Conservation (phyloP, 2,888 invertebrate species). For the Drosophila tripunctata region DNA sequence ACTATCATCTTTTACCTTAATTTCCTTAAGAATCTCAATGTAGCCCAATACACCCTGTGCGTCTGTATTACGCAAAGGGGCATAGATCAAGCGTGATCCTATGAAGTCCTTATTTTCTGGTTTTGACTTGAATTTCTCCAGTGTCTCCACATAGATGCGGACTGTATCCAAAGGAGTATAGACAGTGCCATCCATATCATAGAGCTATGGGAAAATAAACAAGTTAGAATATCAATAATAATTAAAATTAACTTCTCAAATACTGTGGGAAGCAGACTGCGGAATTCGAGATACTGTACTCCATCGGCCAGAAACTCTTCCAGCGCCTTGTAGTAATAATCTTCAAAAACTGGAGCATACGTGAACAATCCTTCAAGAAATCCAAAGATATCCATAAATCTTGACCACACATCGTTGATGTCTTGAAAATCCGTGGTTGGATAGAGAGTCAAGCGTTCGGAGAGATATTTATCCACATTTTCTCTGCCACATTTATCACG, state of each 20-base stretch:
- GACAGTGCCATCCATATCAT: constrained; percentile 87
- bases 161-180: constrained; percentile 86
- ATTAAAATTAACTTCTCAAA: no score
- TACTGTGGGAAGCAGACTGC: no score
- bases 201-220: no score
- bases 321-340: constrained; percentile 88
- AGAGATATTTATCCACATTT: constrained; percentile 85
- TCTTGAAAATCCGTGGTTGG: constrained; percentile 85
- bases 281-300: constrained; percentile 88
- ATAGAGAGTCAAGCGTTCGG: constrained; percentile 86
- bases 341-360: constrained; percentile 87
- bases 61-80: constrained; percentile 86
- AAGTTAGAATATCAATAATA: no score
- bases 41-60: constrained; percentile 84
- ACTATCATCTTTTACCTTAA: constrained; percentile 77
- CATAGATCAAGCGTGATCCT: constrained; percentile 89
- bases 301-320: constrained; percentile 87
- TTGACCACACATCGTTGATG: constrained; percentile 86
- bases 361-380: constrained; percentile 86
- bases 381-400: constrained; percentile 86
- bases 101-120: constrained; percentile 86
- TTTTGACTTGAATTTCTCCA: constrained; percentile 85
- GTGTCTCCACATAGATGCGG: constrained; percentile 86
- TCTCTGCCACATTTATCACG: constrained; percentile 63
- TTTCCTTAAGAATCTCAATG: constrained; percentile 79